A percentile compares a stretch with the other conserved stretches of the same genome.
Evolutionary conservation across 2,113 vertebrate species (phyloP).

Genomic region (Pterocles orientalis): DNA sequence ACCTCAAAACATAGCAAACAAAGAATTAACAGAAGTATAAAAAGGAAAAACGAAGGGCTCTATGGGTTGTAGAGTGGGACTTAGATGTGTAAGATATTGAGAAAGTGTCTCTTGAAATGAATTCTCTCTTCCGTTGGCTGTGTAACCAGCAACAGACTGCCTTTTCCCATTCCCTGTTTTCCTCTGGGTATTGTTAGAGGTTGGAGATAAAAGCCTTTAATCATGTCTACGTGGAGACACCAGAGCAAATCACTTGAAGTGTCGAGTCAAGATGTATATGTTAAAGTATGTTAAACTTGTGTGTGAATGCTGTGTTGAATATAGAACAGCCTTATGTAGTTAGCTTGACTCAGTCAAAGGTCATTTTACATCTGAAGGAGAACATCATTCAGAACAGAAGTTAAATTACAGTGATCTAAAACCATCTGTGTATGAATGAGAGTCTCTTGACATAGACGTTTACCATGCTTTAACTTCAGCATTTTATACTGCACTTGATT

Average conservation of each 20-base stretch:
- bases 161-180: slow-evolving; percentile 1
- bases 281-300: slow-evolving; percentile 23
- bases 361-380: slow-evolving; percentile 16
- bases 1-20: neutral
- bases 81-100: neutral
- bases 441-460: neutral
- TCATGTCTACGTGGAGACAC: neutral
- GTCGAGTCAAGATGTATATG: neutral
- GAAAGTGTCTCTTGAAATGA: neutral
- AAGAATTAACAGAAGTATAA: neutral
- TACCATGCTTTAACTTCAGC: neutral
- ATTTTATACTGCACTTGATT: neutral
- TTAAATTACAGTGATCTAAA: neutral
- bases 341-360: slow-evolving; percentile 13
- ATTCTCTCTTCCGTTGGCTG: neutral
- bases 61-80: neutral
- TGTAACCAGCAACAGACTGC: neutral
- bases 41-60: neutral
- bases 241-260: neutral
- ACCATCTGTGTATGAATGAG: neutral
- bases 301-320: neutral
- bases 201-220: slow-evolving; percentile 31
- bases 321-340: neutral
- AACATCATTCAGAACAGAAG: neutral
- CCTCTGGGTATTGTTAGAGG: neutral